A percentile compares a stretch with the other conserved stretches of the same genome.
These are phyloP conservation scores for Myripristis murdjan DNA, from an alignment of 2,797 vertebrate genomes.

Conservation along the genomic window DNA sequence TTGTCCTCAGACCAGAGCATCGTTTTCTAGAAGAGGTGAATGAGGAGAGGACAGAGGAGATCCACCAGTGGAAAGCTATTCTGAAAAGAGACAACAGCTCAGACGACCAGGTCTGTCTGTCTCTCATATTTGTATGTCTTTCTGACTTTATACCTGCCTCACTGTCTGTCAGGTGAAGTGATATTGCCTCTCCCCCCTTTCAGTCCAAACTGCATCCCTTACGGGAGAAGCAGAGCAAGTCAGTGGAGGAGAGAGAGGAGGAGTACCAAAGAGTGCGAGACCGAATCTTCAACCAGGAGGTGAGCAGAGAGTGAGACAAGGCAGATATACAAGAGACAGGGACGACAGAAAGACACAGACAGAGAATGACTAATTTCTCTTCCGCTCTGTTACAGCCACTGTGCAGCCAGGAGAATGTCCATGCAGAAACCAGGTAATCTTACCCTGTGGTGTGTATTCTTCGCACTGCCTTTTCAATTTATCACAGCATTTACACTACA, in stretches of 20 bases:
- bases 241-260: conserved; percentile 97
- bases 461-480: conserved; percentile 64
- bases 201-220: conserved; percentile 91
- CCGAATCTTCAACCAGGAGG: conserved; percentile 96
- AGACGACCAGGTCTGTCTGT: conserved; percentile 89
- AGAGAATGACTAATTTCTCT: conserved; percentile 61
- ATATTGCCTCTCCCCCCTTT: conserved; percentile 80
- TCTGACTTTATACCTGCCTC: neutral
- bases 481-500: conserved; percentile 73
- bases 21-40: conserved; percentile 94
- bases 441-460: conserved; percentile 59
- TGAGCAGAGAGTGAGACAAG: conserved; percentile 82
- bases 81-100: conserved; percentile 96
- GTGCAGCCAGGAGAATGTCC: conserved; percentile 91
- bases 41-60: conserved; percentile 93
- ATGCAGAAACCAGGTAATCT: conserved; percentile 94
- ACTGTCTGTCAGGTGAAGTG: conserved; percentile 16
- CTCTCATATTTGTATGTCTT: neutral
- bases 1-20: conserved; percentile 92
- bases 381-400: conserved; percentile 88
- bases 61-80: conserved; percentile 94
- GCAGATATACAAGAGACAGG: neutral
- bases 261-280: conserved; percentile 96
- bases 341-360: conserved; percentile 13
- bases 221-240: conserved; percentile 95